These are phyloP conservation scores for Potorous gilbertii DNA, from an alignment of 2,797 vertebrate genomes.

Conservation along the genomic window DNA sequence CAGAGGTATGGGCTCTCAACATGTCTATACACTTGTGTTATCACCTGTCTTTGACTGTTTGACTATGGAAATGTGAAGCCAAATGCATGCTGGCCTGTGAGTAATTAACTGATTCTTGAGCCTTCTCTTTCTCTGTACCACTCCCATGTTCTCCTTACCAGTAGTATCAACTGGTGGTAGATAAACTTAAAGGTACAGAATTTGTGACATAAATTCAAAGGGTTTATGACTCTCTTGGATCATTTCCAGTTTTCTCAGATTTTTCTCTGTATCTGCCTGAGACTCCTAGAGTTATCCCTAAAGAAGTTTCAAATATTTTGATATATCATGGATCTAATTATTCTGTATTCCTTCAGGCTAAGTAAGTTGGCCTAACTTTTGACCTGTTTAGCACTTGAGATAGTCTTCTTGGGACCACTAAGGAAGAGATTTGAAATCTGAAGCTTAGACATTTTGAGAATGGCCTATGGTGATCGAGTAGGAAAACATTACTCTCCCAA, in stretches of 20 bases:
- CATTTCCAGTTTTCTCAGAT: neutral
- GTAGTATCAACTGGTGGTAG: neutral
- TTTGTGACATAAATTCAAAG: neutral
- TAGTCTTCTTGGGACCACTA: neutral
- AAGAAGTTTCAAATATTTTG: neutral
- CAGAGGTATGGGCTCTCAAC: neutral
- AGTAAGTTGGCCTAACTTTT: neutral
- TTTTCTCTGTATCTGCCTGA: neutral
- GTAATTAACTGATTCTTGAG: neutral
- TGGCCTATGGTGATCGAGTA: neutral
- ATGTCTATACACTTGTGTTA: neutral
- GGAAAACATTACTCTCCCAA: neutral
- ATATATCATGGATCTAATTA: neutral
- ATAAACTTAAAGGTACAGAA: neutral
- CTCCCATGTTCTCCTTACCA: neutral
- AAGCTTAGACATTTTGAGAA: neutral
- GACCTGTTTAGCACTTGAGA: neutral
- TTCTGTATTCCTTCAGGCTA: neutral
- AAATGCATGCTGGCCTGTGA: neutral
- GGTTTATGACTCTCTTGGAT: neutral
- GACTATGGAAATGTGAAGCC: neutral
- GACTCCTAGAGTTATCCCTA: neutral
- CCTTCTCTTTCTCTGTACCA: neutral
- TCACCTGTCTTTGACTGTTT: neutral
- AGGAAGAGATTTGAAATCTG: neutral